Conservation (phyloP, 2,888 invertebrate species). For the Sturmia bella region DNA sequence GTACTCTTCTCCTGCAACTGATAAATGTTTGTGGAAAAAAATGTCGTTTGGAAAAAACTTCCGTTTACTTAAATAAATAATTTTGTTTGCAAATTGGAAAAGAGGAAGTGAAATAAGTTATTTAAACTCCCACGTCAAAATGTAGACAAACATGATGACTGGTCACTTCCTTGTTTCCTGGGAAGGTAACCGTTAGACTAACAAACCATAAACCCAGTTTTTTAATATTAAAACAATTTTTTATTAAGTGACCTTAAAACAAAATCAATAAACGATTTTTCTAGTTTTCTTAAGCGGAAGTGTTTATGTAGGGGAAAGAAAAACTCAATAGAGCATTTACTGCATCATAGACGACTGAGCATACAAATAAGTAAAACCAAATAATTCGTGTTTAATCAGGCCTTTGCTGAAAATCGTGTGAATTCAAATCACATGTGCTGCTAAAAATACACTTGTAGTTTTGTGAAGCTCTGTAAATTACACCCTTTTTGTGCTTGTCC, state of each 20-base stretch:
- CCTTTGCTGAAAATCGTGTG: neutral
- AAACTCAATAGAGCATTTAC: neutral
- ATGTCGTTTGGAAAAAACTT: slow-evolving; percentile 44
- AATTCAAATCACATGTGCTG: neutral
- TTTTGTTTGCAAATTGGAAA: neutral
- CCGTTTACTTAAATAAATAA: slow-evolving; percentile 47
- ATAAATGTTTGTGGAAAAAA: slow-evolving; percentile 4
- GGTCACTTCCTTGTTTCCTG: slow-evolving; percentile 21
- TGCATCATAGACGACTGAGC: neutral
- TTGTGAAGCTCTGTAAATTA: too few relatives aligned
- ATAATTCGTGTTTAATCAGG: neutral
- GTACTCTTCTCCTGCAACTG: neutral
- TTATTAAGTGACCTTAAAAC: neutral
- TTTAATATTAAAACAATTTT: slow-evolving; percentile 8
- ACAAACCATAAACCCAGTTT: slow-evolving; percentile 1
- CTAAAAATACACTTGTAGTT: too few relatives aligned
- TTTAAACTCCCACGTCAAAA: slow-evolving; percentile 46
- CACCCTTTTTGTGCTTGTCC: too few relatives aligned
- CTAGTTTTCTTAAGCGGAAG: slow-evolving; percentile 13
- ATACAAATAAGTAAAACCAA: neutral
- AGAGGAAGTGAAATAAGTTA: slow-evolving; percentile 1
- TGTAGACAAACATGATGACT: slow-evolving; percentile 2
- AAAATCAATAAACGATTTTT: neutral
- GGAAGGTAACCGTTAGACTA: slow-evolving; percentile 35
- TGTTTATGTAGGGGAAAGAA: slow-evolving; percentile 23